Conservation (phyloP, 2,797 vertebrate genomes). For the Aotus griseimembra region DNA sequence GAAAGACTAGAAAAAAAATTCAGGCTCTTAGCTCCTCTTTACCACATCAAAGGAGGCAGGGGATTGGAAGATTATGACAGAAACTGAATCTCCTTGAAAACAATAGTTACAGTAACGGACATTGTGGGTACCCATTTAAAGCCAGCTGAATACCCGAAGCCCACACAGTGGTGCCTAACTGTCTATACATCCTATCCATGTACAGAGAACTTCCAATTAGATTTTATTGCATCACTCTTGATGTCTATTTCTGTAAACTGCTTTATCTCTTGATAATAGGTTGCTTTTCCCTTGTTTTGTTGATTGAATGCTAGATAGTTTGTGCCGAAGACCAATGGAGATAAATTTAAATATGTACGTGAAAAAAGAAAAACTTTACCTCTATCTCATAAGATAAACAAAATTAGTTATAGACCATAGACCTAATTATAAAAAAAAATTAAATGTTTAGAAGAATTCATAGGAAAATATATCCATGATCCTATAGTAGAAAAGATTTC, state of each 20-base stretch:
- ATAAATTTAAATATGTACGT: not conserved
- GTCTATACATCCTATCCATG: not conserved
- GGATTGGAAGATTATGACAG: not conserved
- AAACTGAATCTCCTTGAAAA: not conserved
- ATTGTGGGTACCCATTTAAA: not conserved
- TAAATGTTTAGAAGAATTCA: not conserved
- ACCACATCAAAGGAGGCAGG: not conserved
- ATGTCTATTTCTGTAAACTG: slow-evolving; percentile 6
- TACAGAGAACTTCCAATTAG: not conserved
- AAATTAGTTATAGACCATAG: not conserved
- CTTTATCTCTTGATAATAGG: not conserved
- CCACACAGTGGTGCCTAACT: not conserved
- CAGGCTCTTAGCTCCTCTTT: not conserved
- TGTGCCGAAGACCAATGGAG: not conserved
- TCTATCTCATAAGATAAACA: not conserved
- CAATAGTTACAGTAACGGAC: not conserved
- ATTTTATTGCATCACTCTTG: not conserved
- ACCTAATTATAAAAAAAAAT: not conserved
- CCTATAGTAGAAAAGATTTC: not conserved
- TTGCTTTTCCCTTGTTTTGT: not conserved
- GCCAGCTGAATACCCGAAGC: not conserved
- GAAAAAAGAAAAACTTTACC: not conserved
- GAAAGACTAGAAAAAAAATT: not conserved
- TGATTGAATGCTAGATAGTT: not conserved
- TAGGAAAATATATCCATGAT: not conserved